Evolutionary conservation across 2,797 vertebrate genomes (phyloP).

Genomic region (Erethizon dorsatum): DNA sequence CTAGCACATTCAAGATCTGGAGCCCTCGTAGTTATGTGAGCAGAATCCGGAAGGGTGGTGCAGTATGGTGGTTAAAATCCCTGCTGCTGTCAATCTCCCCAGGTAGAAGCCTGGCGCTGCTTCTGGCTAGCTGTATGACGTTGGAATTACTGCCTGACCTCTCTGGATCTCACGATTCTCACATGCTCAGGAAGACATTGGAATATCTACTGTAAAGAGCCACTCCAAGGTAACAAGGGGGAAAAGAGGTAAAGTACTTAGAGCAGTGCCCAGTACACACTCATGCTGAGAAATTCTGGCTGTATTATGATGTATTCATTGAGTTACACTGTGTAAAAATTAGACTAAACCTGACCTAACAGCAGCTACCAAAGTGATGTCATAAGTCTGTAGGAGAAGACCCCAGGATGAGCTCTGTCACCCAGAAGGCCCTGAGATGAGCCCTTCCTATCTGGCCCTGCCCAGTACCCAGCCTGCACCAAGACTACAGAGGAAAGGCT

Average conservation of each 20-base stretch:
- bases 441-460: no score
- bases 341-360: neutral
- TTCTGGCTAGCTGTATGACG: neutral
- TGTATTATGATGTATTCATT: fast-evolving
- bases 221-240: neutral
- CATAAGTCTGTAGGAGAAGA: neutral
- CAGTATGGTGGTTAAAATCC: fast-evolving
- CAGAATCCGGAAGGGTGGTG: fast-evolving
- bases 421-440: neutral
- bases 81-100: neutral
- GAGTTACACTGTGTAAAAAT: neutral
- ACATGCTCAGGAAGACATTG: neutral
- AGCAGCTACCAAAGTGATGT: fast-evolving
- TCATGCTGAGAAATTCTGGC: neutral
- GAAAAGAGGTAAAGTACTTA: fast-evolving
- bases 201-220: fast-evolving
- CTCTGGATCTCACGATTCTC: neutral
- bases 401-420: fast-evolving
- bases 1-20: no score
- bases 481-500: neutral
- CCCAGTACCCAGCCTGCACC: no score
- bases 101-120: neutral
- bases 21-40: neutral
- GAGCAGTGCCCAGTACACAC: no score
- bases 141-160: neutral